Evolutionary conservation across 2,888 invertebrate species (phyloP), one percentile per base, ranked within the genome.

Genomic region (Rotaria socialis): DNA sequence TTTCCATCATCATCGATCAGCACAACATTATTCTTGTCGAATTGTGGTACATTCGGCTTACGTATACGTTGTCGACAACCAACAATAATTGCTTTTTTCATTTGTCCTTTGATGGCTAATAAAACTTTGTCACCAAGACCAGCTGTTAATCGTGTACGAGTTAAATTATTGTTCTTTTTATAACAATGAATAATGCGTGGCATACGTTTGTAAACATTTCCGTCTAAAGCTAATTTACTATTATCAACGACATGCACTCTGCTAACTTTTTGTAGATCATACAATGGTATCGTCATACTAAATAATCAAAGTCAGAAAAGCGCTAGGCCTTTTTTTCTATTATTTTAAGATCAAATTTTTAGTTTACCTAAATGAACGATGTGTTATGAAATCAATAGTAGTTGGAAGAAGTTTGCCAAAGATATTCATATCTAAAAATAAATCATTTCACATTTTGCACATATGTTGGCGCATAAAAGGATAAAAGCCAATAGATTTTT

Each of bases 1-100:
- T 95, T 94, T 35, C 97, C 98, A 89, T 93, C 95, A 89, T 98
- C 96, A 90, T 98, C 97, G 75, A 99, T 94, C 0, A 99, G 92
- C 1, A 99, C 98, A 86, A 98, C 92, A 92, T 99, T 99, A 90
- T 98, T 98, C 89, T 94, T 95, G 91, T 98, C 97, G 91, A 95
- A 96, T 90, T 94, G 94, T 0, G 97, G 97, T 60, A 96, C 93
- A 91, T 94, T 94, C 0, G 94, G 91, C 86, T 93, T 93, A 90
- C 96, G 96, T 86, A 93, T 94, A 24, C 24, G 56, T 58, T 87
- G 84, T 90, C 95, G 95, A 85, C 95, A 92, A 0, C 97, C 97
- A 5, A 96, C 96, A 50, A 96, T 92, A 88, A 96, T 95, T 10
- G 94, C 97, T 90, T 95, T 95, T 90, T 96, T 96, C 93, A 96